phyloP scores from a whole-genome alignment of 2,888 invertebrate species.

The Dendrolimus houi region DNA sequence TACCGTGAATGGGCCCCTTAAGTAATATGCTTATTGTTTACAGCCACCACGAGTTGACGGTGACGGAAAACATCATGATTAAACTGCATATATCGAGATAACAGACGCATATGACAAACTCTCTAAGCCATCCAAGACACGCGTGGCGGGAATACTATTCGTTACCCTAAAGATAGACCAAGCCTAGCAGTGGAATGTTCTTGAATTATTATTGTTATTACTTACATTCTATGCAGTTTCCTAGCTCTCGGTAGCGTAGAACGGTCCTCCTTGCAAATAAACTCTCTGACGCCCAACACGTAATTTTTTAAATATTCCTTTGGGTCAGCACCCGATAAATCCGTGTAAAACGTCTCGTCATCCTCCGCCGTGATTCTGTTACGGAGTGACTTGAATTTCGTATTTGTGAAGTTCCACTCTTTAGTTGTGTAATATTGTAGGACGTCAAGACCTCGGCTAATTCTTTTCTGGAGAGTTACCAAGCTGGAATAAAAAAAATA shows the following conservation, averaged over 20 bases:
- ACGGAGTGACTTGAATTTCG: constrained; percentile 74
- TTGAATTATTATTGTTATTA: constrained; percentile 18
- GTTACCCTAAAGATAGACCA: no score
- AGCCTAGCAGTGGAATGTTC: no score
- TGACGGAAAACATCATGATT: no score
- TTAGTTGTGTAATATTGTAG: constrained; percentile 89
- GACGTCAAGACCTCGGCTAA: constrained; percentile 78
- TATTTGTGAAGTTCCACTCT: constrained; percentile 86
- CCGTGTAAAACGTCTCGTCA: constrained; percentile 77
- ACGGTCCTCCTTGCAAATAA: constrained; percentile 88
- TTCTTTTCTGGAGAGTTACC: constrained; percentile 78
- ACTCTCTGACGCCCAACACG: constrained; percentile 87
- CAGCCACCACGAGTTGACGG: no score
- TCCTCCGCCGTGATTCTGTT: constrained; percentile 72
- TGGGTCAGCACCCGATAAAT: constrained; percentile 37
- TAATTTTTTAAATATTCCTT: constrained; percentile 68
- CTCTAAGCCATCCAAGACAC: no score
- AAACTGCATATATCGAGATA: no score
- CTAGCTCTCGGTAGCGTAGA: constrained; percentile 84
- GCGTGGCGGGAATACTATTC: no score
- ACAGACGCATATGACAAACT: no score
- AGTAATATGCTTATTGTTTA: no score
- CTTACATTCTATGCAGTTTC: constrained; percentile 78
- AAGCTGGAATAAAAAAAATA: constrained; percentile 54
- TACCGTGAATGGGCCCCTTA: no score